phyloP scores from a whole-genome alignment of 2,113 vertebrate species.

The Puntigrus tetrazona region DNA sequence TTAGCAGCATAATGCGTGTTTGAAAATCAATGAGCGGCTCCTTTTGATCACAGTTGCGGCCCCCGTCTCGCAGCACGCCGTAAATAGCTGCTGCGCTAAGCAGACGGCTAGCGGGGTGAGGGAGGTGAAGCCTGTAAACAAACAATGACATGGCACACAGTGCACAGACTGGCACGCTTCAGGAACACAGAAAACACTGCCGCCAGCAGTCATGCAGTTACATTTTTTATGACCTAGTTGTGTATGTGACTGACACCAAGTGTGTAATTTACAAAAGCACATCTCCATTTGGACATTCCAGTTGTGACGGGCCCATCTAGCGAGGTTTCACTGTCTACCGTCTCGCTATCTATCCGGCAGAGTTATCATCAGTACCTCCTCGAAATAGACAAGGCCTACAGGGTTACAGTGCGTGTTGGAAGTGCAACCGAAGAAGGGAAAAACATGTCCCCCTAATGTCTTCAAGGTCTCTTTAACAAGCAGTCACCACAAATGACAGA shows the following conservation, averaged over 20 bases:
- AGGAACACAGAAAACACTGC: background rate
- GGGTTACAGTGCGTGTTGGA: constrained; percentile 15
- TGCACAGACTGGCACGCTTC: background rate
- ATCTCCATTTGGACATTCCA: background rate
- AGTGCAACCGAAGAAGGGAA: constrained; percentile 36
- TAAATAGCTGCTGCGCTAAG: constrained; percentile 44
- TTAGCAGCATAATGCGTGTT: constrained; percentile 64
- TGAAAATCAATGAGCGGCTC: constrained; percentile 68
- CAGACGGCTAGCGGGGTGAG: constrained; percentile 41
- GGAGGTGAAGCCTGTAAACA: constrained; percentile 26
- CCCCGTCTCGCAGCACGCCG: constrained; percentile 46
- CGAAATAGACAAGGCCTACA: constrained; percentile 41
- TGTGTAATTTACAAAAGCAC: background rate
- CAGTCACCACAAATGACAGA: constrained; percentile 26
- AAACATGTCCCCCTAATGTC: constrained; percentile 37
- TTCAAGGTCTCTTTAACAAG: constrained; percentile 45
- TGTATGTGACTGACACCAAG: constrained; percentile 1
- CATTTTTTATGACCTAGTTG: background rate
- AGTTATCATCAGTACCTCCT: constrained; percentile 30
- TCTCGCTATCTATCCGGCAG: background rate
- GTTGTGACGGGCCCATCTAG: constrained; percentile 25
- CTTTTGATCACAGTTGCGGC: constrained; percentile 67
- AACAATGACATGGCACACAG: constrained; percentile 13
- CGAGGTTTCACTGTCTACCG: background rate
- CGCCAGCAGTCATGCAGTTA: background rate